Evolutionary conservation across 1,140 invertebrate species (phyloP).

Genomic region (Drosophila pruinosa): DNA sequence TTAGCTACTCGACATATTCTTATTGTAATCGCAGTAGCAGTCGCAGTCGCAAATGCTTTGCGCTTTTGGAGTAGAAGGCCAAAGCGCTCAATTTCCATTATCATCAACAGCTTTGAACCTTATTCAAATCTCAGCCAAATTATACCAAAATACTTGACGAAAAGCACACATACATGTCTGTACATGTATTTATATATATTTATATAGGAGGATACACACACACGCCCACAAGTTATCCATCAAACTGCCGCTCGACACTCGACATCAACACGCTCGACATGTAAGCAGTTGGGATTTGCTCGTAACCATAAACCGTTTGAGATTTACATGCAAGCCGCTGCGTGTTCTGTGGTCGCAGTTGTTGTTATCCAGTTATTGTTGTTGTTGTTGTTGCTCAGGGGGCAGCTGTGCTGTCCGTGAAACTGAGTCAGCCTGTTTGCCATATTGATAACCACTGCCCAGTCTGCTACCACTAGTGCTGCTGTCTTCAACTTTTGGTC

Average conservation of each 20-base stretch:
- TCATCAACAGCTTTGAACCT: constrained; percentile 66
- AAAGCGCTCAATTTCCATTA: constrained; percentile 69
- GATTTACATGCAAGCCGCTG: constrained; percentile 65
- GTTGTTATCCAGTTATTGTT: constrained; percentile 31
- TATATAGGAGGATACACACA: not conserved
- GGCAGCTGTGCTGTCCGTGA: constrained; percentile 18
- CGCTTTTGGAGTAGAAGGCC: constrained; percentile 26
- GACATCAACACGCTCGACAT: constrained; percentile 34
- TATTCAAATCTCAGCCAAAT: constrained; percentile 71
- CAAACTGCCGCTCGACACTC: constrained; percentile 60
- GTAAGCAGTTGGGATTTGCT: constrained; percentile 64
- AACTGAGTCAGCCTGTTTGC: constrained; percentile 15
- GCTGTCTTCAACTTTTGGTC: constrained; percentile 29
- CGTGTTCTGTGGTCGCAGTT: constrained; percentile 53
- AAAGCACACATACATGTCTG: not conserved
- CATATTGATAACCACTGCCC: constrained; percentile 22
- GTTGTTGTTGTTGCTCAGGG: not conserved
- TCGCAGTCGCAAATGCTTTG: not conserved
- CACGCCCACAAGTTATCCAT: constrained; percentile 71
- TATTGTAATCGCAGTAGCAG: constrained; percentile 10
- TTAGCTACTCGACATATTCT: constrained; percentile 12
- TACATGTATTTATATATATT: not conserved
- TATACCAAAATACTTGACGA: constrained; percentile 46
- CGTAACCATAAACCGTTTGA: constrained; percentile 72
- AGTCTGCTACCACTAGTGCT: not conserved